Evolutionary conservation across 2,113 vertebrate genomes (phyloP).

Genomic region (Myiopsitta monachus): DNA sequence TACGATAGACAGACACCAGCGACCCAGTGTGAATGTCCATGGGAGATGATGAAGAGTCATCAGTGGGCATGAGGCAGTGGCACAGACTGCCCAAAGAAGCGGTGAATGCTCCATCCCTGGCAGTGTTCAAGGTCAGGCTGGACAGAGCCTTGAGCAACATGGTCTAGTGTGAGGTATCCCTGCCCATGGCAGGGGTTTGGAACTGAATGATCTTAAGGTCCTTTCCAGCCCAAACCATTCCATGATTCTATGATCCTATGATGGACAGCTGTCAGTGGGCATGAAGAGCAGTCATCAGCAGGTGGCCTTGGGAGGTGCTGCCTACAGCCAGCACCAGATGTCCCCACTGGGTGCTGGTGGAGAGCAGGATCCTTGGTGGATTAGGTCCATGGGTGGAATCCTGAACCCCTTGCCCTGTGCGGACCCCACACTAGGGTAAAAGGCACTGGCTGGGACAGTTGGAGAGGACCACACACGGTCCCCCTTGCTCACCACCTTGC

Average conservation of each 20-base stretch:
- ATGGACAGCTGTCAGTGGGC: background rate
- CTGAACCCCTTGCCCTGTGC: accelerated
- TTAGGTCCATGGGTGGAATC: background rate
- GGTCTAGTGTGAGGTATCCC: background rate
- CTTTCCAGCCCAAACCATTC: background rate
- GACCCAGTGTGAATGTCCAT: accelerated
- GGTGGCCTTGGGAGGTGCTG: background rate
- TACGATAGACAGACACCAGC: background rate
- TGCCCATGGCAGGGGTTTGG: background rate
- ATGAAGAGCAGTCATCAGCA: accelerated
- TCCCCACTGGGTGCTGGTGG: background rate
- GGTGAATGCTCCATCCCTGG: background rate
- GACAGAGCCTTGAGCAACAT: background rate
- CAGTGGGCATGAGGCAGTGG: background rate
- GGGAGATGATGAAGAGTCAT: background rate
- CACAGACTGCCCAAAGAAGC: background rate
- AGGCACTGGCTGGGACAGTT: background rate
- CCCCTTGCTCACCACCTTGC: background rate
- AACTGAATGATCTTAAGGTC: background rate
- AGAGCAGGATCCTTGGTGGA: background rate
- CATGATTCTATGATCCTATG: background rate
- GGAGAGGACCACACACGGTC: background rate
- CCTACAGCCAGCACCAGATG: background rate
- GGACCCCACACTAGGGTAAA: background rate
- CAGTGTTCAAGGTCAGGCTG: background rate